A percentile compares a stretch with the other conserved stretches of the same genome.
phyloP scores from a whole-genome alignment of 1,140 invertebrate genomes.

The Rhopalosiphum maidis region DNA sequence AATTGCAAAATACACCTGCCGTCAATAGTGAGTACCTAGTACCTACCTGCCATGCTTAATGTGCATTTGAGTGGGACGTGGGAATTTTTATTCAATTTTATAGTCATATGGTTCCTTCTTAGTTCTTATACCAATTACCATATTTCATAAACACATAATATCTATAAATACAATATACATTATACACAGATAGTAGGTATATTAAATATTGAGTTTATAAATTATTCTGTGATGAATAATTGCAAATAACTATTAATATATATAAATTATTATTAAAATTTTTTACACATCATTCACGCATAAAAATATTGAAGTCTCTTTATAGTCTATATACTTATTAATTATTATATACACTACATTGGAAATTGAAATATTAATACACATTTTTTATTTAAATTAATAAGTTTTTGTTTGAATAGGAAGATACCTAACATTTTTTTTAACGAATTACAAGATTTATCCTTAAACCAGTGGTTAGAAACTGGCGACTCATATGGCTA shows the following conservation, averaged over 20 bases:
- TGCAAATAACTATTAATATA: neutral
- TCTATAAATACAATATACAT: neutral
- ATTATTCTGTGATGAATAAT: neutral
- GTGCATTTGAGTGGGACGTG: neutral
- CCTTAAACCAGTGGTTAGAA: neutral
- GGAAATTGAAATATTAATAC: neutral
- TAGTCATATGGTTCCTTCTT: neutral
- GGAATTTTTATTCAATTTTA: neutral
- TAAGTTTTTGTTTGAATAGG: neutral
- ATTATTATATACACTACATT: too few relatives aligned
- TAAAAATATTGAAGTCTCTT: neutral
- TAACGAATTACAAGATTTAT: neutral
- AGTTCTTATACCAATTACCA: neutral
- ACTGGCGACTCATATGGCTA: too few relatives aligned
- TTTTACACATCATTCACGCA: neutral
- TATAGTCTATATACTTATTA: neutral
- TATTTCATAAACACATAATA: neutral
- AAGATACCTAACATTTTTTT: neutral
- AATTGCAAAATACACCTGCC: constrained; percentile 40
- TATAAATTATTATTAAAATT: too few relatives aligned
- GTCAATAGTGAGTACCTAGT: constrained; percentile 37
- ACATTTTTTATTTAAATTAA: neutral
- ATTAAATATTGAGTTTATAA: neutral
- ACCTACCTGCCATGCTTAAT: neutral
- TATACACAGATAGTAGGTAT: neutral